Evolutionary conservation across 2,113 vertebrate species (phyloP).

Genomic region (Pterocles orientalis): DNA sequence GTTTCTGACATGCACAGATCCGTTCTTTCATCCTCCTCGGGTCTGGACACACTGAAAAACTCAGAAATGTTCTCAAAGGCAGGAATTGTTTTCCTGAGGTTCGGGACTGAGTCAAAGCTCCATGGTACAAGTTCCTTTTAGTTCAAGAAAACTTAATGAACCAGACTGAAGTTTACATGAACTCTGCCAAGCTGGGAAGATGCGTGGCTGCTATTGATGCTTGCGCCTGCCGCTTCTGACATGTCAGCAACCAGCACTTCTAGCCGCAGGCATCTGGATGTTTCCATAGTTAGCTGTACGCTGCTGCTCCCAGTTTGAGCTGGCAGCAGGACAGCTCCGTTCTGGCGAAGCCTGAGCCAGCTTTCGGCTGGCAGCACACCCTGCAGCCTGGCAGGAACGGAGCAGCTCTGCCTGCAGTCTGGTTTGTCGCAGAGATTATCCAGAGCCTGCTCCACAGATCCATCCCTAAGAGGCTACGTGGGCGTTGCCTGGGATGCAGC

Average conservation of each 20-base stretch:
- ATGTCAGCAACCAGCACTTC: not conserved
- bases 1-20: not conserved
- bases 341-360: not conserved
- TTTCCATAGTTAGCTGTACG: not conserved
- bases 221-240: not conserved
- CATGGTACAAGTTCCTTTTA: not conserved
- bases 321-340: constrained; percentile 27
- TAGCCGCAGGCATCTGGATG: constrained; percentile 19
- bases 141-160: constrained; percentile 26
- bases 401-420: not conserved
- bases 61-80: not conserved
- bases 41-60: not conserved
- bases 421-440: not conserved
- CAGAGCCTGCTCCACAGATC: not conserved
- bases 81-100: not conserved
- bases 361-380: constrained; percentile 6
- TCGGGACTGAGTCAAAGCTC: not conserved
- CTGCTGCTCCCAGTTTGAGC: constrained; percentile 29
- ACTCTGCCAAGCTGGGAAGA: not conserved
- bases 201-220: constrained; percentile 6
- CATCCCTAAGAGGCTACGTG: not conserved
- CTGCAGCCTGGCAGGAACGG: not conserved
- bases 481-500: not conserved
- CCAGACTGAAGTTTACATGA: constrained; percentile 2
- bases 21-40: not conserved